A percentile compares a stretch with the other conserved stretches of the same genome.
These are phyloP conservation scores for Junonia oenone DNA, from an alignment of 2,888 invertebrate species.

Conservation along the genomic window DNA sequence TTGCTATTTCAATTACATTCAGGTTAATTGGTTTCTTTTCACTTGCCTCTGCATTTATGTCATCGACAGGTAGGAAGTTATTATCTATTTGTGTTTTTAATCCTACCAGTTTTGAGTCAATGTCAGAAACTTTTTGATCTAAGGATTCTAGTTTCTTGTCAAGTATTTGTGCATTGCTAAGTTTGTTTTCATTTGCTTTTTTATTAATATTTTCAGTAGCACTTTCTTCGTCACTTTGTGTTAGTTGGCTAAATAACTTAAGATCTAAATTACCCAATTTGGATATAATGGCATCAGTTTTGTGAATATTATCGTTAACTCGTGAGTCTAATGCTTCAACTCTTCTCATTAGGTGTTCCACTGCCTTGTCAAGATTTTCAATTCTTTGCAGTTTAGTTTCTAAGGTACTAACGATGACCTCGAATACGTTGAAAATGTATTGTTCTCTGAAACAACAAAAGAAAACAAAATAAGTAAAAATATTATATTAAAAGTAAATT, in stretches of 20 bases:
- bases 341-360: slow-evolving; percentile 91
- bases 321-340: slow-evolving; percentile 90
- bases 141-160: slow-evolving; percentile 84
- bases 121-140: slow-evolving; percentile 91
- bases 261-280: slow-evolving; percentile 87
- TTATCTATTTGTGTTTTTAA: slow-evolving; percentile 91
- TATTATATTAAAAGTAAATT: too few relatives aligned
- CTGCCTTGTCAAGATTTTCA: slow-evolving; percentile 92
- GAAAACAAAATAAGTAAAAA: slow-evolving; percentile 19
- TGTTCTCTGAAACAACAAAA: slow-evolving; percentile 86
- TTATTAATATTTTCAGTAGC: slow-evolving; percentile 51
- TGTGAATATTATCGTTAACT: slow-evolving; percentile 90
- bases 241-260: slow-evolving; percentile 83
- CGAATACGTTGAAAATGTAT: slow-evolving; percentile 92
- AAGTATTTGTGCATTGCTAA: slow-evolving; percentile 70
- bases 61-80: slow-evolving; percentile 88
- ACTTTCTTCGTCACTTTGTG: slow-evolving; percentile 53
- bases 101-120: slow-evolving; percentile 87
- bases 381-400: slow-evolving; percentile 93
- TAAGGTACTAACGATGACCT: slow-evolving; percentile 92
- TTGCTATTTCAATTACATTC: slow-evolving; percentile 90
- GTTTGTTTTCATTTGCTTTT: slow-evolving; percentile 37
- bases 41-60: slow-evolving; percentile 91
- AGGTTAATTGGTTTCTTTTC: slow-evolving; percentile 92
- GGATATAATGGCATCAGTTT: slow-evolving; percentile 90